These are phyloP conservation scores for Blera fallax DNA, from an alignment of 2,888 invertebrate species.

Conservation along the genomic window DNA sequence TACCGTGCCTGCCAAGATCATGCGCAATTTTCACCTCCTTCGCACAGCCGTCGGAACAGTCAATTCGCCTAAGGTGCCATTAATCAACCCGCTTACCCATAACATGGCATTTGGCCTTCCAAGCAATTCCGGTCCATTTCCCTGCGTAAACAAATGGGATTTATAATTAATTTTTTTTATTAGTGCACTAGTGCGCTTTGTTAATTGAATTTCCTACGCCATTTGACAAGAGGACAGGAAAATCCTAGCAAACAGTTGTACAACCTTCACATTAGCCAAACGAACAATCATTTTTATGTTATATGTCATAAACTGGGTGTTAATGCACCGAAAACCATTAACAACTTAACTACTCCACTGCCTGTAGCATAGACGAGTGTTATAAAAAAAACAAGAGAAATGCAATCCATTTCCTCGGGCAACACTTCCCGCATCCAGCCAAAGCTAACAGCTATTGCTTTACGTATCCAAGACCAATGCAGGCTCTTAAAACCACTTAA, in stretches of 20 bases:
- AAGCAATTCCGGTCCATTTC: background rate
- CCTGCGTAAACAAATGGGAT: background rate
- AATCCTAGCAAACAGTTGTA: background rate
- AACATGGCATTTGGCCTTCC: background rate
- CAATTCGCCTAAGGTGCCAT: too few species aligned
- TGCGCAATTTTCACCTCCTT: too few species aligned
- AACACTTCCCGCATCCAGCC: conserved; percentile 7
- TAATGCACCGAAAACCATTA: conserved; percentile 50
- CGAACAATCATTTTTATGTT: conserved; percentile 22
- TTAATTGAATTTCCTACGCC: conserved; percentile 10
- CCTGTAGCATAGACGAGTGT: background rate
- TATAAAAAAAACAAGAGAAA: background rate
- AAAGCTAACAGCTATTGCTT: background rate
- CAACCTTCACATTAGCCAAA: conserved; percentile 20
- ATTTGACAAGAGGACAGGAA: background rate
- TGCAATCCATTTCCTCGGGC: conserved; percentile 10
- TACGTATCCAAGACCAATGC: background rate
- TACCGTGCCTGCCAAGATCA: too few species aligned
- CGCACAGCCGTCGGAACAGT: too few species aligned
- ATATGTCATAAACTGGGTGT: conserved; percentile 44
- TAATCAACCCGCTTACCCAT: conserved; percentile 3
- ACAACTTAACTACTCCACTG: conserved; percentile 24
- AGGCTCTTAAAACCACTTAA: conserved; percentile 40
- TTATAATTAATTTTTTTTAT: background rate
- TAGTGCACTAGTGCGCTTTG: background rate